Evolutionary conservation across 2,888 invertebrate genomes (phyloP), one percentile per base, ranked within the genome.

Genomic region (Ophion obscuratus): DNA sequence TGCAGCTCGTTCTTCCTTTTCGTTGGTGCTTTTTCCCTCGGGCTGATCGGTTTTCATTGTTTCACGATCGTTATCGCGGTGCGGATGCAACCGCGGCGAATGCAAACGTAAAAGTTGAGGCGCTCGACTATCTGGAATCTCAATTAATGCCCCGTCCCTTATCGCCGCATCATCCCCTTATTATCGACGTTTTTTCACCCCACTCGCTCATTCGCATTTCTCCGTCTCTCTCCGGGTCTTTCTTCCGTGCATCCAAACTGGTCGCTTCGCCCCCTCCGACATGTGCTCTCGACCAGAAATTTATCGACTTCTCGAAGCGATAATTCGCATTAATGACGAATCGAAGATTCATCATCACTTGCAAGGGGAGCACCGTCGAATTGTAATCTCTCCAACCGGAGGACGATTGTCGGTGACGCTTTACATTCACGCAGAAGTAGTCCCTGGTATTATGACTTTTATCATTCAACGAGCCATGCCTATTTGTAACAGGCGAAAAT

Each of bases 81-180:
- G 71, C 87, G 31, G 59, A 88, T 87, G 87, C 47, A 27, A 59
- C 83, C 85, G 86, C 77, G 80, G 86, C 86, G 20, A 20, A 62
- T 10, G 67, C 14, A 81, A 40, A 66, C 74, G 88, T 89, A 90
- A 91, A 91, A 91, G 90, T 91, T 91, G 90, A 86, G 88, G 83
- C 87, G 82, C 87, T 89, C 85, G 61, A 68, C 47, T 92, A 93
- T 93, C 93, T 90, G 87, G 89, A 91, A 92, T 92, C 92, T 92
- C 92, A 92, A 93, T 92, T 93, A 93, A 93, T 92, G 91, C 88
- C 90, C 86, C 89, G 86, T 9, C 88, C 88, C 88, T 92, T 91
- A 92, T 92, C 92, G 87, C 87, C 82, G 87, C 88, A 91, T 92
- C 91, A 90, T 92, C 89, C 91, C 90, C 90, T 91, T 91, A 90